Percentiles rank a stretch among this genome's conserved stretches.
These are phyloP conservation scores for Cheilosia vernalis DNA, from an alignment of 2,888 invertebrate genomes.

Conservation along the genomic window DNA sequence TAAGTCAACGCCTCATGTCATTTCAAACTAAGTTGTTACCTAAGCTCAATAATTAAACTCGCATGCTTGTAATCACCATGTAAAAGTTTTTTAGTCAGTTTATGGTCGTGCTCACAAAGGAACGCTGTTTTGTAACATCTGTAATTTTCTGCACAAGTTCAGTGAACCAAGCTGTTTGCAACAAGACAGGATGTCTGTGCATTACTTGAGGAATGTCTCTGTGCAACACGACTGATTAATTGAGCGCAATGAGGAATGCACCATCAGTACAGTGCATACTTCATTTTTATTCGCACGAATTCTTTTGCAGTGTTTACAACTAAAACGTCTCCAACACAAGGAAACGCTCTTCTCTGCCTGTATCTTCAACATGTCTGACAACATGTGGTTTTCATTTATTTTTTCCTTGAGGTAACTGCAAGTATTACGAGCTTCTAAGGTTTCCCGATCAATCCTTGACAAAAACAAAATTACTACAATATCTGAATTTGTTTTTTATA, in stretches of 20 bases:
- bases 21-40: neutral
- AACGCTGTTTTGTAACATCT: slow-evolving; percentile 12
- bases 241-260: slow-evolving; percentile 62
- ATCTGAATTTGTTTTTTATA: neutral
- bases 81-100: neutral
- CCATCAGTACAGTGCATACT: slow-evolving; percentile 16
- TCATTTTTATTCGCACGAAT: slow-evolving; percentile 58
- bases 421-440: too few species aligned
- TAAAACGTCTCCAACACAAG: neutral
- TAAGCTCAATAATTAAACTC: slow-evolving; percentile 10
- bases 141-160: slow-evolving; percentile 32
- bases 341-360: neutral
- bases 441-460: neutral
- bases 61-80: neutral
- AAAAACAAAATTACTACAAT: neutral
- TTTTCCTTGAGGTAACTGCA: neutral
- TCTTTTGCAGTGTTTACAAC: slow-evolving; percentile 14
- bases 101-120: neutral
- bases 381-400: slow-evolving; percentile 55
- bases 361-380: too few species aligned
- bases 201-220: slow-evolving; percentile 41
- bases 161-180: slow-evolving; percentile 43
- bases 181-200: slow-evolving; percentile 53
- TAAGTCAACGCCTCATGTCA: too few species aligned
- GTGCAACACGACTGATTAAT: slow-evolving; percentile 52